Base-by-base conservation (phyloP, 2,113 vertebrate genomes). In the rat (Rattus norvegicus) region DNA sequence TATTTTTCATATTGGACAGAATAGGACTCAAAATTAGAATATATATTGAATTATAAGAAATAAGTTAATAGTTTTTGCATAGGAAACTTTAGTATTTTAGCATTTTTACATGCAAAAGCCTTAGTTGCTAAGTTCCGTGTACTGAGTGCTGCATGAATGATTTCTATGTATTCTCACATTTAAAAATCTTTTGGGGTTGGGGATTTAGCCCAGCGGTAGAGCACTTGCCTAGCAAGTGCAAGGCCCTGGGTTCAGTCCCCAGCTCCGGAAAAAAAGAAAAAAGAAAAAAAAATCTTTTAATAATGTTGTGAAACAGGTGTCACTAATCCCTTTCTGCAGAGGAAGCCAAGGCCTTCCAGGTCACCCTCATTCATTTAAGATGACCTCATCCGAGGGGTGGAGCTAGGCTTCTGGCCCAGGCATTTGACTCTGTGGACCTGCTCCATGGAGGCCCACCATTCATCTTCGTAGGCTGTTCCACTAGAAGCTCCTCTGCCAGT, bases 121-220 rank as follows among this genome's bases (percentile, higher is more conserved):
- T 95, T 36, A 5, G 24, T 39, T 47, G 67, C 73, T 92, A 67
- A 72, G 80, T 4, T 1, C 2, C 39, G 10, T 94, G 24, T 86
- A 39, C 39, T 26, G 81, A 81, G 3, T 93, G 75, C 54, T 36
- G 11, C 39, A 52, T 47, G 54, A 77, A 73, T 94, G 22, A 75
- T 92, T 95, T 94, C 81, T 36, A 70, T 80, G 47, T 10, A 67
- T 94, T 94, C 96, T 91, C 20, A 86, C n/a, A 13, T 85, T 97
- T 94, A 94, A 85, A 43, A 63, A 91, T 92, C 19, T 90, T 95
- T 88, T 80, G n/a, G n/a, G n/a, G n/a, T n/a, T n/a, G n/a, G n/a
- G n/a, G n/a, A n/a, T n/a, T n/a, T n/a, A n/a, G n/a, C n/a, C n/a
- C n/a, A n/a, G n/a, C n/a, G n/a, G n/a, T n/a, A n/a, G n/a, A n/a